Conservation (phyloP, 2,888 invertebrate species). For the Pheosia tremula region DNA sequence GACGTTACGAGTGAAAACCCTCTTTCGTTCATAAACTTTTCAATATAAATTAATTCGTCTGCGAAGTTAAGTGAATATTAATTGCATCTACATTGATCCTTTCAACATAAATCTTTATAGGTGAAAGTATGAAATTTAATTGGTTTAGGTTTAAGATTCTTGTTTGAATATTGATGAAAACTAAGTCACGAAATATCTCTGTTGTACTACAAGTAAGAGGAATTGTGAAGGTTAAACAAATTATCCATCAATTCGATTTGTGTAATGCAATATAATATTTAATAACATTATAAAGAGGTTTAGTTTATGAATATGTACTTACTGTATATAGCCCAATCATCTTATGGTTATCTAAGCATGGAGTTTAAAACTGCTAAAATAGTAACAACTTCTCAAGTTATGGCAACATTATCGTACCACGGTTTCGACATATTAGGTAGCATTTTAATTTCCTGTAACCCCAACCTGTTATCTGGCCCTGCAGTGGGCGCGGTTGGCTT, state of each 20-base stretch:
- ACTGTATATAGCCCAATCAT: neutral
- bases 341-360: too few relatives aligned
- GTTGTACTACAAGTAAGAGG: too few relatives aligned
- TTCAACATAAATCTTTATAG: neutral
- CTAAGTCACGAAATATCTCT: too few relatives aligned
- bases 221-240: too few relatives aligned
- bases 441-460: constrained; percentile 42
- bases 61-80: too few relatives aligned
- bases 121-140: constrained; percentile 3
- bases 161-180: too few relatives aligned
- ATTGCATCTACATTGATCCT: neutral
- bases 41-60: too few relatives aligned
- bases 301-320: neutral
- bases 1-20: too few relatives aligned
- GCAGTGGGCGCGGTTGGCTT: constrained; percentile 40
- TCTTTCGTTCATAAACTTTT: too few relatives aligned
- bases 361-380: neutral
- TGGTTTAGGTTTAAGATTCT: neutral
- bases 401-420: neutral
- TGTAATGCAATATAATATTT: too few relatives aligned
- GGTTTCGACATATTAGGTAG: constrained; percentile 18
- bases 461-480: constrained; percentile 15
- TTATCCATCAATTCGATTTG: too few relatives aligned
- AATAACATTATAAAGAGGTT: too few relatives aligned
- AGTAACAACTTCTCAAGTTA: neutral